phyloP scores from a whole-genome alignment of 2,888 invertebrate species.

The Xestia xanthographa region DNA sequence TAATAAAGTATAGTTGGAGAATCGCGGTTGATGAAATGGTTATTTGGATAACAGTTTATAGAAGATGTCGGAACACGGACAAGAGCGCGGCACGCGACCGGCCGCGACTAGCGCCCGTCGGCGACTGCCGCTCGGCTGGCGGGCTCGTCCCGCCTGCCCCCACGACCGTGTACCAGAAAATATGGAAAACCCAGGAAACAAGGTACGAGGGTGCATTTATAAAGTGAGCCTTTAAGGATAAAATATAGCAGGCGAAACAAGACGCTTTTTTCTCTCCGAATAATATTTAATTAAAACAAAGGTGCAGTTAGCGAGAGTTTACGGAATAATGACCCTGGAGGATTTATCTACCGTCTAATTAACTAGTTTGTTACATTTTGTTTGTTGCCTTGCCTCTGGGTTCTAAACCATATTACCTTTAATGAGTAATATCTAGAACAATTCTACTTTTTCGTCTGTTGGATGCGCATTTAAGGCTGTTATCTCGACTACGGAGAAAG shows the following conservation, averaged over 20 bases:
- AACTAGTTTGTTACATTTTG: constrained; percentile 53
- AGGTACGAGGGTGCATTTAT: constrained; percentile 59
- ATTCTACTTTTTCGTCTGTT: constrained; percentile 14
- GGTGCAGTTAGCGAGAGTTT: constrained; percentile 50
- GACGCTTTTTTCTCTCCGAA: constrained; percentile 57
- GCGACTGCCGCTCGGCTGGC: constrained; percentile 60
- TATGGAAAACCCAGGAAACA: constrained; percentile 60
- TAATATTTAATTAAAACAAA: constrained; percentile 66
- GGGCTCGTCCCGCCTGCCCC: constrained; percentile 27
- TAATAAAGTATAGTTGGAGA: constrained; percentile 12
- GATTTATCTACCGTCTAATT: constrained; percentile 51
- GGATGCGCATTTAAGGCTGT: constrained; percentile 17
- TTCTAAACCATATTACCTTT: constrained; percentile 30
- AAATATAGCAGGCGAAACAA: constrained; percentile 56
- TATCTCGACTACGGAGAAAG: constrained; percentile 14
- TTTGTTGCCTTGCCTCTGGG: constrained; percentile 13
- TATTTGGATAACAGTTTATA: constrained; percentile 46
- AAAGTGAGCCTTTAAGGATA: constrained; percentile 55
- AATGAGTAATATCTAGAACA: constrained; percentile 12
- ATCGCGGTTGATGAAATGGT: constrained; percentile 18
- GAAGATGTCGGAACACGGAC: constrained; percentile 31
- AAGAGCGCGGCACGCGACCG: constrained; percentile 69
- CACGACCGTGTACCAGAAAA: constrained; percentile 28
- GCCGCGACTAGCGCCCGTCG: constrained; percentile 72
- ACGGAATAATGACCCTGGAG: constrained; percentile 51